These are phyloP conservation scores for Zaprionus kolodkinae DNA, from an alignment of 1,140 invertebrate genomes.

Conservation along the genomic window DNA sequence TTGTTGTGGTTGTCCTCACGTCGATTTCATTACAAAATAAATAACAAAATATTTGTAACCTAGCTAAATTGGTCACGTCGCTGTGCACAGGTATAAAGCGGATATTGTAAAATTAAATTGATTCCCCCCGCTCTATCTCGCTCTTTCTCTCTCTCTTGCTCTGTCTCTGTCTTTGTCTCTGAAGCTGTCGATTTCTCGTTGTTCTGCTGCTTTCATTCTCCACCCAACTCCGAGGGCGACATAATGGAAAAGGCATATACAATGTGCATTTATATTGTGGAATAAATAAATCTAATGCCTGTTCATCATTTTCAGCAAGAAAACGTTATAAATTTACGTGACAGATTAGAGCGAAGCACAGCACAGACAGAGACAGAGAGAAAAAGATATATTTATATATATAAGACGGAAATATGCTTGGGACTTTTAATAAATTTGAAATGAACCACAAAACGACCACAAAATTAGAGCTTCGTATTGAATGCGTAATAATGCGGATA, in stretches of 20 bases:
- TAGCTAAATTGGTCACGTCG: slow-evolving; percentile 79
- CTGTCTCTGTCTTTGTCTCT: neutral
- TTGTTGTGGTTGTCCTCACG: slow-evolving; percentile 42
- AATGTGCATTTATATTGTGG: slow-evolving; percentile 65
- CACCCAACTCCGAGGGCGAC: slow-evolving; percentile 32
- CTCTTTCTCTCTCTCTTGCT: slow-evolving; percentile 40
- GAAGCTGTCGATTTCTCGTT: slow-evolving; percentile 24
- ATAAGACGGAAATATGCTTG: slow-evolving; percentile 23
- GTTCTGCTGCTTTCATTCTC: slow-evolving; percentile 46
- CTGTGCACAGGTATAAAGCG: slow-evolving; percentile 73
- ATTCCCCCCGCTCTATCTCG: slow-evolving; percentile 56
- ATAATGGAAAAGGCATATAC: slow-evolving; percentile 62
- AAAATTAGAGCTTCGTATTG: slow-evolving; percentile 36
- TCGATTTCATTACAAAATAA: slow-evolving; percentile 71
- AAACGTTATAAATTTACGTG: slow-evolving; percentile 74
- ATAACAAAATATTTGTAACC: slow-evolving; percentile 76
- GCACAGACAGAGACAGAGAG: slow-evolving; percentile 18
- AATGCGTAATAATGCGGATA: slow-evolving; percentile 35
- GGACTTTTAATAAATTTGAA: slow-evolving; percentile 73
- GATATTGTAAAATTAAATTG: slow-evolving; percentile 82
- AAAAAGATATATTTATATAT: neutral
- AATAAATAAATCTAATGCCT: slow-evolving; percentile 79
- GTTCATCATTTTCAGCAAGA: slow-evolving; percentile 74
- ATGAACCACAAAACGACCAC: slow-evolving; percentile 55
- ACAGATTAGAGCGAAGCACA: slow-evolving; percentile 66